Conservation (phyloP, 2,797 vertebrate genomes). For the Anas capensis region DNA sequence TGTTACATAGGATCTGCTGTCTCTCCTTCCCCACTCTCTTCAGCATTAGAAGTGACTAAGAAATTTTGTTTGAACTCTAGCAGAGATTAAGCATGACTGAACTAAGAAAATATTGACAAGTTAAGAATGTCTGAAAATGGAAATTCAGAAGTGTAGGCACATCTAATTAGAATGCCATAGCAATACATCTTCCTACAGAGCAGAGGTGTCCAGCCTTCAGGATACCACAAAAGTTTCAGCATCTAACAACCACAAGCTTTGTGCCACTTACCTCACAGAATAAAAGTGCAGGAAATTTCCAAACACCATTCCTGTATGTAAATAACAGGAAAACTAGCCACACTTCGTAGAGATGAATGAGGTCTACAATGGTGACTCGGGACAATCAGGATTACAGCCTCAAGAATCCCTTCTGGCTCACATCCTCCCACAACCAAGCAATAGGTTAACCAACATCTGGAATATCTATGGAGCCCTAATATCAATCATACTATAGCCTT, state of each 20-base stretch:
- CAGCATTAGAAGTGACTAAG: neutral
- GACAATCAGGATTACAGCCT: neutral
- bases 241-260: neutral
- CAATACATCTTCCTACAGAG: neutral
- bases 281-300: neutral
- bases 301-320: neutral
- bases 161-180: slow-evolving; percentile 20
- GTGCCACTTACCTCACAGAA: neutral
- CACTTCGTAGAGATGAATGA: neutral
- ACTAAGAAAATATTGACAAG: slow-evolving; percentile 46
- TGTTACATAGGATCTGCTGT: slow-evolving; percentile 28
- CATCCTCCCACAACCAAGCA: neutral
- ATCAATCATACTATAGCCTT: neutral
- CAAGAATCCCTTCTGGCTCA: neutral
- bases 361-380: neutral
- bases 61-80: slow-evolving; percentile 44
- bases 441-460: neutral
- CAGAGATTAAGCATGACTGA: slow-evolving; percentile 8
- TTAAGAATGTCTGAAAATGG: slow-evolving; percentile 19
- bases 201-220: neutral
- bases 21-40: slow-evolving; percentile 5
- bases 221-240: neutral
- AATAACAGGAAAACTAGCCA: neutral
- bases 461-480: neutral
- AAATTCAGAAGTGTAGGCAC: slow-evolving; percentile 5